Evolutionary conservation across 1,140 invertebrate genomes (phyloP), one percentile per base, ranked within the genome.

Genomic region (Drosophila azteca): DNA sequence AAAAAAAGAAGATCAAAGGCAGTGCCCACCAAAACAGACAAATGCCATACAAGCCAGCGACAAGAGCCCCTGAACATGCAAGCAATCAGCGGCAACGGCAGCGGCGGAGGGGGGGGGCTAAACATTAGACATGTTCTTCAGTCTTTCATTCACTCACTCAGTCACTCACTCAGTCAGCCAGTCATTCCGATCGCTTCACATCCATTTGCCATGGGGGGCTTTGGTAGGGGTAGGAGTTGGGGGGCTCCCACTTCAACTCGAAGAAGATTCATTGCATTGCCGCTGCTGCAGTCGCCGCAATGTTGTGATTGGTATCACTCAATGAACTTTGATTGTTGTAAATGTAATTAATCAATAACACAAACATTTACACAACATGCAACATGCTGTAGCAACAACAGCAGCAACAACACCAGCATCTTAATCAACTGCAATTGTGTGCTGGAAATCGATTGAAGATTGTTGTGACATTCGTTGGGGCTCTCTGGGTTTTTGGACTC

Each of bases 321-420:
- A 87, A 88, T 87, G 83, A 72, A 79, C 83, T 82, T 79, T 79
- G 82, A 87, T 87, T 87, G 82, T 83, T 87, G 82, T 88, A 87
- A 87, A 88, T 88, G 82, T 88, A 88, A 88, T 88, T 88, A 87
- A 87, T 87, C 83, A 87, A 88, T 87, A 87, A 88, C 77, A 77
- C 64, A 83, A 83, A 84, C 80, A 83, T 79, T 83, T 84, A 79
- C 80, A 76, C 80, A 79, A 72, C 79, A 54, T 48, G 50, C 45
- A 57, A 24, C 79, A 41, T 31, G 48, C 29, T 48, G 13, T 29
- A 35, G 15, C 20, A 59, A 26, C 9, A 11, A 15, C 6, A 8
- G 55, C 29, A 15, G 2, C 22, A 35, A n/a, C 43, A 22, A 41
- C 58, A 58, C 46, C 55, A 61, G 74, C 79, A 77, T 65, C 74